phyloP scores from a whole-genome alignment of 2,113 vertebrate species.

The Etia nguti region DNA sequence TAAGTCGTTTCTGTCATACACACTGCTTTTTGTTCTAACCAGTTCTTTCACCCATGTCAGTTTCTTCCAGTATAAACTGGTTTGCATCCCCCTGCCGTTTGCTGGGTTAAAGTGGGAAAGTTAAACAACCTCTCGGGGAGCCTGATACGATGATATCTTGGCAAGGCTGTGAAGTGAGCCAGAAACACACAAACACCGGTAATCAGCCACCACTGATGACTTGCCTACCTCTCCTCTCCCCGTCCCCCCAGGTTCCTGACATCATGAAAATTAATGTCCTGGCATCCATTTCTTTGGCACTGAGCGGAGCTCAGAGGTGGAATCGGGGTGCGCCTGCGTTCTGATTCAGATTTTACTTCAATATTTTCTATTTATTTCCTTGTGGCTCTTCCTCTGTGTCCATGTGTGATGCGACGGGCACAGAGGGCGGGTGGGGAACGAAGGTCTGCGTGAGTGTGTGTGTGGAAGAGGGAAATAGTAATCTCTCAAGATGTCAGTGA shows the following conservation, averaged over 20 bases:
- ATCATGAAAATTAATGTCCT: conserved; percentile 36
- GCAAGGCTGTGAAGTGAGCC: background rate
- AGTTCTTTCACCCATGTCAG: background rate
- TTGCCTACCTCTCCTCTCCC: background rate
- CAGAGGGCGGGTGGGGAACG: background rate
- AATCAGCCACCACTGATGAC: conserved; percentile 46
- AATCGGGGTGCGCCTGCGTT: background rate
- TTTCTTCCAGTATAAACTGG: background rate
- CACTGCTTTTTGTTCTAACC: background rate
- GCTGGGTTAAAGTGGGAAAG: background rate
- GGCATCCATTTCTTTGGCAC: conserved; percentile 24
- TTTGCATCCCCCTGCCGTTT: background rate
- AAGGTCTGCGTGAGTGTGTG: background rate
- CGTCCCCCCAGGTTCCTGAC: background rate
- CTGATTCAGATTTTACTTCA: conserved; percentile 13
- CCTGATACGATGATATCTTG: background rate
- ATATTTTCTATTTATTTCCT: conserved; percentile 24
- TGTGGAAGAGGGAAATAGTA: conserved; percentile 4
- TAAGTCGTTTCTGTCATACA: background rate
- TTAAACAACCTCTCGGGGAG: background rate
- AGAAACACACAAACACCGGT: conserved; percentile 5
- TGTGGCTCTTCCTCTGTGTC: background rate
- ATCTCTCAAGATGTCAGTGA: conserved; percentile 46
- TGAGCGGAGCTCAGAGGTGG: background rate
- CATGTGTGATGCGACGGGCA: background rate